phyloP scores from a whole-genome alignment of 2,797 vertebrate species.

The Mormyrus proboscirostris region DNA sequence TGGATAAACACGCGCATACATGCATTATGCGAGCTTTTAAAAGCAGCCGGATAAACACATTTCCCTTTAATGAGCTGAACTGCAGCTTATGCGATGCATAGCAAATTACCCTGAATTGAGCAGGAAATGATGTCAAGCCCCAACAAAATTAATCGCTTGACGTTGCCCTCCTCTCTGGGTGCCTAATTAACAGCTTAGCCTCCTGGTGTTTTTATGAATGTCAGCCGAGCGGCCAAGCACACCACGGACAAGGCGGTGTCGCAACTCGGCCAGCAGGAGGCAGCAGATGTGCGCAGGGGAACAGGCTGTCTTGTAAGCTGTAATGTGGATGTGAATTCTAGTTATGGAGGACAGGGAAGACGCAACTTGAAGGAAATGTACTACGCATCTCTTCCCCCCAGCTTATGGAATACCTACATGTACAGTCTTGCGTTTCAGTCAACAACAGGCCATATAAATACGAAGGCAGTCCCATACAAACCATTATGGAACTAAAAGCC shows the following conservation, averaged over 20 bases:
- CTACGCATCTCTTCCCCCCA: not conserved
- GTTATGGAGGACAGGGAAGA: not conserved
- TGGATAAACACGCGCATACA: conserved; percentile 63
- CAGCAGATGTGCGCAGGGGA: conserved; percentile 52
- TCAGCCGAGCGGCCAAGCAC: conserved; percentile 50
- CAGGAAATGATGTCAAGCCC: conserved; percentile 60
- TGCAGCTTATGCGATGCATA: conserved; percentile 49
- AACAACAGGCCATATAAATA: not conserved
- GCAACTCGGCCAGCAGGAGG: conserved; percentile 66
- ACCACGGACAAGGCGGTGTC: conserved; percentile 53
- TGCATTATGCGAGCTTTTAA: conserved; percentile 61
- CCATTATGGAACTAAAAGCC: not conserved
- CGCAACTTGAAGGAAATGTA: not conserved
- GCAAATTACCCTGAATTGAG: conserved; percentile 48
- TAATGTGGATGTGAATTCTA: conserved; percentile 48
- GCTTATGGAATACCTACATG: not conserved
- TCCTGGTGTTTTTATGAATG: conserved; percentile 68
- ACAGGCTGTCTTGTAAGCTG: conserved; percentile 47
- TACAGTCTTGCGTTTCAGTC: not conserved
- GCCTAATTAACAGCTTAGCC: conserved; percentile 74
- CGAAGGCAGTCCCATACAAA: not conserved
- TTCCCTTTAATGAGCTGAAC: conserved; percentile 51
- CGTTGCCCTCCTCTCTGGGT: conserved; percentile 58
- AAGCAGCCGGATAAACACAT: conserved; percentile 56
- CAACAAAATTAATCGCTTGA: conserved; percentile 58